These are phyloP conservation scores for Holocentrus rufus DNA, from an alignment of 2,797 vertebrate species.

Conservation along the genomic window DNA sequence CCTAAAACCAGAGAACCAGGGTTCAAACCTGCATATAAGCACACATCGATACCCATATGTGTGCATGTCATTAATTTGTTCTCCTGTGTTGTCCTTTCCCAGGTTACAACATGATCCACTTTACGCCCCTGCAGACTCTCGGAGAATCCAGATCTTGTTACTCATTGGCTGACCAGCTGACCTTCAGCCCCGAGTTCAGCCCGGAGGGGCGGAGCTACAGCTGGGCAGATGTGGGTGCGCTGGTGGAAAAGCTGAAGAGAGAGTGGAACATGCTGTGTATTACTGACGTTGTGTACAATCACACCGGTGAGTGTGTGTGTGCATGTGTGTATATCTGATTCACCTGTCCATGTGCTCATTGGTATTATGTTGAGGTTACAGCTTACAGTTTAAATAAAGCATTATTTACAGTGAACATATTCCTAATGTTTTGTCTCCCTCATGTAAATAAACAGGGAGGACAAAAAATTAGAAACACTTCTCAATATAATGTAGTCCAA, in stretches of 20 bases:
- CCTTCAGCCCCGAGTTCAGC: constrained; percentile 93
- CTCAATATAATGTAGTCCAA: too few species aligned
- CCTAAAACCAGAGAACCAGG: too few species aligned
- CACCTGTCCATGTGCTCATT: too few species aligned
- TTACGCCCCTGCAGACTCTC: constrained; percentile 93
- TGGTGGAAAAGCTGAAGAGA: constrained; percentile 88
- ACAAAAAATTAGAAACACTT: too few species aligned
- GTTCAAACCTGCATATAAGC: too few species aligned
- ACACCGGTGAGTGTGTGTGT: constrained; percentile 86
- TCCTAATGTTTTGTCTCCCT: too few species aligned
- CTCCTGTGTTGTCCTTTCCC: constrained; percentile 20
- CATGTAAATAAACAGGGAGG: too few species aligned
- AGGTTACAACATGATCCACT: constrained; percentile 99
- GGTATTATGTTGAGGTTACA: too few species aligned
- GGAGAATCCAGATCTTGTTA: constrained; percentile 94
- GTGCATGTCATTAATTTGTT: background rate
- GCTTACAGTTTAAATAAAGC: background rate
- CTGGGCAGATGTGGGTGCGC: constrained; percentile 88
- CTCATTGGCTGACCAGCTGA: constrained; percentile 92
- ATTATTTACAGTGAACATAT: background rate
- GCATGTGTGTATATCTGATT: background rate
- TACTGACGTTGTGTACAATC: constrained; percentile 98
- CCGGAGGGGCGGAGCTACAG: constrained; percentile 80
- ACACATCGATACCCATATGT: too few species aligned
- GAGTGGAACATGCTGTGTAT: constrained; percentile 95